Evolutionary conservation across 1,140 invertebrate species (phyloP).

Genomic region (Cecropterus lyciades): DNA sequence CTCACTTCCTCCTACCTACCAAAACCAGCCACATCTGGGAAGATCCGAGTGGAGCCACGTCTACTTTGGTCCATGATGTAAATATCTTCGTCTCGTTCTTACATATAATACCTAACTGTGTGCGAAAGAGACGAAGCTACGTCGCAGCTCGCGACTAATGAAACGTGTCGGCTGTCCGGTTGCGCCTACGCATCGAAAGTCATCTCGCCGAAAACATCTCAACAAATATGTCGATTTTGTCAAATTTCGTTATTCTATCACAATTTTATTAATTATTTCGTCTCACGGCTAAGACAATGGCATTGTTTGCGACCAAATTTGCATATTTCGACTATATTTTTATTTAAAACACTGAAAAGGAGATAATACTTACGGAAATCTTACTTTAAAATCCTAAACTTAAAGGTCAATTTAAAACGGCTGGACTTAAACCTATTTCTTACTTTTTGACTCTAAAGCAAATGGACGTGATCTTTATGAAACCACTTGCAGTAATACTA

Average conservation of each 20-base stretch:
- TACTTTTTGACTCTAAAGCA: slow-evolving; percentile 40
- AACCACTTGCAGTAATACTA: slow-evolving; percentile 51
- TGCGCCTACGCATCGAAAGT: slow-evolving; percentile 59
- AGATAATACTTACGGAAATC: slow-evolving; percentile 55
- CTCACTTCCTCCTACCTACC: slow-evolving; percentile 70
- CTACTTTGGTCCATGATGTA: slow-evolving; percentile 73
- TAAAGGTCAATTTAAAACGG: slow-evolving; percentile 47
- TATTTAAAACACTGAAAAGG: slow-evolving; percentile 45
- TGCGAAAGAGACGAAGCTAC: slow-evolving; percentile 60
- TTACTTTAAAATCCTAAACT: slow-evolving; percentile 5
- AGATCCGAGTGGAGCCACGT: slow-evolving; percentile 72
- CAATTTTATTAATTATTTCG: slow-evolving; percentile 12
- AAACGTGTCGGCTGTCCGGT: slow-evolving; percentile 76
- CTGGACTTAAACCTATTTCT: slow-evolving; percentile 34
- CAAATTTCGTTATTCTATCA: slow-evolving; percentile 5
- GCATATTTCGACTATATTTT: slow-evolving; percentile 50
- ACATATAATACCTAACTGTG: slow-evolving; percentile 12
- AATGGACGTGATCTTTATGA: slow-evolving; percentile 53
- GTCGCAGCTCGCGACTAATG: slow-evolving; percentile 73
- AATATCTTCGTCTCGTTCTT: slow-evolving; percentile 64
- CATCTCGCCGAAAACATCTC: slow-evolving; percentile 57
- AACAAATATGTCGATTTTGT: background rate
- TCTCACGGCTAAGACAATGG: slow-evolving; percentile 23
- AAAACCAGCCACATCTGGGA: slow-evolving; percentile 72
- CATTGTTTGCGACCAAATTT: slow-evolving; percentile 40